These are phyloP conservation scores for Semotilus atromaculatus DNA, from an alignment of 2,797 vertebrate species.

Conservation along the genomic window DNA sequence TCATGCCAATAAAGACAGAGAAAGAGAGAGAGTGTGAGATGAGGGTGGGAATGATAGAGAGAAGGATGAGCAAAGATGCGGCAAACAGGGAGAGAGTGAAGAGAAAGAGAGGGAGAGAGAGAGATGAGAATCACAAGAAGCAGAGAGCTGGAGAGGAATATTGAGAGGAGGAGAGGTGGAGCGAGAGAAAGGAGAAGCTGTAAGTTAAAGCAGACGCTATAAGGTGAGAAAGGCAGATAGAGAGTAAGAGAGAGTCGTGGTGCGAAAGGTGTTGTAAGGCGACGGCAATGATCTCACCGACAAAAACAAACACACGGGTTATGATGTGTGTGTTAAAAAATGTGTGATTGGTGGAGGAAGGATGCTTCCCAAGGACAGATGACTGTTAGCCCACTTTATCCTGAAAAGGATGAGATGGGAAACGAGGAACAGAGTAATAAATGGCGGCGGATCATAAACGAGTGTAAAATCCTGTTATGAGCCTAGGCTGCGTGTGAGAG, in stretches of 20 bases:
- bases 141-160: slow-evolving; percentile 22
- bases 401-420: slow-evolving; percentile 11
- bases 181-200: neutral
- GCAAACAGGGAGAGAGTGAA: slow-evolving; percentile 35
- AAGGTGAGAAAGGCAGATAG: slow-evolving; percentile 12
- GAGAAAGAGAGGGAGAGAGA: slow-evolving; percentile 23
- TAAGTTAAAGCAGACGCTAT: slow-evolving; percentile 43
- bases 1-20: slow-evolving; percentile 10
- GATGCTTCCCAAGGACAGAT: slow-evolving; percentile 50
- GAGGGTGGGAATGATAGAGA: slow-evolving; percentile 45
- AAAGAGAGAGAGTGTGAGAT: neutral
- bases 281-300: neutral
- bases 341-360: slow-evolving; percentile 7
- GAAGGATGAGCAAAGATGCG: slow-evolving; percentile 50
- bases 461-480: slow-evolving; percentile 53
- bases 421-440: slow-evolving; percentile 36
- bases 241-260: slow-evolving; percentile 23
- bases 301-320: slow-evolving; percentile 10
- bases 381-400: slow-evolving; percentile 24
- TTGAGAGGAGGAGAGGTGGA: slow-evolving; percentile 23
- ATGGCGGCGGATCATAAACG: slow-evolving; percentile 45
- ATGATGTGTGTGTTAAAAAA: neutral
- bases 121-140: slow-evolving; percentile 43
- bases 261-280: slow-evolving; percentile 34
- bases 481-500: slow-evolving; percentile 27